A percentile compares a stretch with the other conserved stretches of the same genome.
Conservation (phyloP, 2,797 vertebrate genomes). For the Crocidura indochinensis region DNA sequence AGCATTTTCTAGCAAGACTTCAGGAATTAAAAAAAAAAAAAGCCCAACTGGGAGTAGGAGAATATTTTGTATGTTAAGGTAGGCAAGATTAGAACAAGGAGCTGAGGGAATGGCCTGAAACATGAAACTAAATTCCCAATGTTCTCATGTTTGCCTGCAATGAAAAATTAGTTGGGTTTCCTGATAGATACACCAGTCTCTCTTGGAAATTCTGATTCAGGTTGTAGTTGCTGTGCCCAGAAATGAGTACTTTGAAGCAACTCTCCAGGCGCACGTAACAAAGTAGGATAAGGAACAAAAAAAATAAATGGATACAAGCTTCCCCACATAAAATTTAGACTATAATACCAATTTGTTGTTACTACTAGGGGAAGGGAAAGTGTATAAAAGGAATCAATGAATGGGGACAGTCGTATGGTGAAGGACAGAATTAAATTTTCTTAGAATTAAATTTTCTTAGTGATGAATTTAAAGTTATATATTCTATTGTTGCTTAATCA, state of each 20-base stretch:
- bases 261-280: not conserved
- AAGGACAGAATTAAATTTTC: not conserved
- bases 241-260: not conserved
- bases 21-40: not conserved
- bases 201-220: slow-evolving; percentile 43
- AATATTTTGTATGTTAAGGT: not conserved
- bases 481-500: not conserved
- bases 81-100: not conserved
- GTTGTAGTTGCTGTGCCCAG: not conserved
- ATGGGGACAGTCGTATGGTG: not conserved
- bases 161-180: not conserved
- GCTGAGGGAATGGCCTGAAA: not conserved
- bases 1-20: slow-evolving; percentile 48
- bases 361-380: too few species aligned
- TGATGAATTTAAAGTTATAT: not conserved
- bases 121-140: not conserved
- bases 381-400: not conserved
- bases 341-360: not conserved
- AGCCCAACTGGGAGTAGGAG: not conserved
- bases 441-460: not conserved
- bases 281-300: slow-evolving; percentile 18
- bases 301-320: not conserved
- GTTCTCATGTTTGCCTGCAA: not conserved
- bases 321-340: not conserved
- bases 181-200: not conserved